Evolutionary conservation across 2,113 vertebrate species (phyloP).

Genomic region (Datnioides undecimradiatus): DNA sequence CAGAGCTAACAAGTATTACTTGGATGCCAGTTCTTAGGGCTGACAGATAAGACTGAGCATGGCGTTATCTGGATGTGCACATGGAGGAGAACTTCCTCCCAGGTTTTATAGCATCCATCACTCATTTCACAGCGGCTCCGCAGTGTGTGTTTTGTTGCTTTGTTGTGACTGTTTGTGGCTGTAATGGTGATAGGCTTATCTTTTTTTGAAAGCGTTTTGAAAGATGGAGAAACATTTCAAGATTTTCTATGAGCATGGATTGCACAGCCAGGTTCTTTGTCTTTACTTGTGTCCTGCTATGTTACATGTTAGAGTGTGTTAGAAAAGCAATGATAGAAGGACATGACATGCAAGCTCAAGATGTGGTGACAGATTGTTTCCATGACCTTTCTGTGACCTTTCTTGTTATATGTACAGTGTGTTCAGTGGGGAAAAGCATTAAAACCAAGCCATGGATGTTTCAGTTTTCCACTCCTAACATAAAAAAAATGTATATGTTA

Average conservation of each 20-base stretch:
- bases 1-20: background rate
- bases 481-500: no score
- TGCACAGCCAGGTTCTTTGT: background rate
- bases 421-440: background rate
- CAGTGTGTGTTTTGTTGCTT: background rate
- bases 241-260: background rate
- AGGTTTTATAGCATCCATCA: conserved; percentile 20
- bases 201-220: background rate
- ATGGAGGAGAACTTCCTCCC: conserved; percentile 52
- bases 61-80: conserved; percentile 55
- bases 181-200: background rate
- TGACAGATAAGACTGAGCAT: background rate
- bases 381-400: conserved; percentile 15
- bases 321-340: no score
- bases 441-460: background rate
- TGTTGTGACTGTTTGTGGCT: conserved; percentile 1
- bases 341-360: background rate
- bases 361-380: background rate
- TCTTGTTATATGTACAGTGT: background rate
- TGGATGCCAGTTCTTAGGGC: background rate
- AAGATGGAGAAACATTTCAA: background rate
- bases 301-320: background rate
- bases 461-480: background rate
- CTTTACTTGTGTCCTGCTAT: background rate
- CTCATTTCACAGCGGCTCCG: background rate